phyloP scores from a whole-genome alignment of 2,113 vertebrate species.

The Diadophis punctatus region DNA sequence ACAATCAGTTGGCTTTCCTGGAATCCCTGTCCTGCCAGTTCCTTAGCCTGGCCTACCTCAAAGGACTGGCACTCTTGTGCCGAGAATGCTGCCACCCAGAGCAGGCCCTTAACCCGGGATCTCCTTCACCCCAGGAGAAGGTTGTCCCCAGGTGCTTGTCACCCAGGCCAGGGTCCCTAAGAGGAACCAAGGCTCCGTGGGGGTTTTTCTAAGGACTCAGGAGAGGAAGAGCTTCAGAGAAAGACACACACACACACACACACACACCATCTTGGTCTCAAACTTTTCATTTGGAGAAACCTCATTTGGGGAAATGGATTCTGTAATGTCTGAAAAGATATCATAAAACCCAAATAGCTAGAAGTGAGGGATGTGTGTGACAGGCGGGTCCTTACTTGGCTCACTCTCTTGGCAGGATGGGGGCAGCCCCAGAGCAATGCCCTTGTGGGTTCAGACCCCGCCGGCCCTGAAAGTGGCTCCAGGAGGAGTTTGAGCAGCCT shows the following conservation, averaged over 20 bases:
- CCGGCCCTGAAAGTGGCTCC: neutral
- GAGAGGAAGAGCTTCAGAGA: neutral
- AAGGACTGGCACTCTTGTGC: neutral
- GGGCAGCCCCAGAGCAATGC: neutral
- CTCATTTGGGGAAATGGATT: neutral
- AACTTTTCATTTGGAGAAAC: neutral
- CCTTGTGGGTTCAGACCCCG: neutral
- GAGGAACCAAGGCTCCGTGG: neutral
- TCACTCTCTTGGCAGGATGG: neutral
- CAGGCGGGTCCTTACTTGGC: neutral
- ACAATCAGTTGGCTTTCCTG: neutral
- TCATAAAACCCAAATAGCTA: neutral
- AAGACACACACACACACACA: neutral
- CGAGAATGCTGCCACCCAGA: neutral
- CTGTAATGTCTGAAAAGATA: neutral
- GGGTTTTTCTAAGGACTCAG: neutral
- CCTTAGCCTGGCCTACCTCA: neutral
- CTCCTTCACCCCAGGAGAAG: neutral
- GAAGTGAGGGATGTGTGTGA: neutral
- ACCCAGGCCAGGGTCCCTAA: neutral
- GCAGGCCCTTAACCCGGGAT: neutral
- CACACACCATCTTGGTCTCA: neutral
- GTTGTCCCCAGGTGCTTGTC: neutral
- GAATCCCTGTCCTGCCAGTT: neutral
- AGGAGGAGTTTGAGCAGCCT: neutral